Conservation (phyloP, 2,113 vertebrate genomes). For the Hemiscyllium ocellatum region DNA sequence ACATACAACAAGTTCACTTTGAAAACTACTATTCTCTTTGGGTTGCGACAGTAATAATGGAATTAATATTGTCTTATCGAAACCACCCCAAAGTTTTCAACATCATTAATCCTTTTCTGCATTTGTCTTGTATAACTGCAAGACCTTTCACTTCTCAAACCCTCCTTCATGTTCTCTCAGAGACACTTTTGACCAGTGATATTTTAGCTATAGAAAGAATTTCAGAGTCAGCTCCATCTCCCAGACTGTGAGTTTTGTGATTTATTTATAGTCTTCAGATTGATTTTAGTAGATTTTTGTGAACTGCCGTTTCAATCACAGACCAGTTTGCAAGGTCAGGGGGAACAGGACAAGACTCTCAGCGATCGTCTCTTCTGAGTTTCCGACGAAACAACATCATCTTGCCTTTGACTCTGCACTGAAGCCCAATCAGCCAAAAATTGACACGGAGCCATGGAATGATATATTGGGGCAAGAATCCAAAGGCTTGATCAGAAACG, state of each 20-base stretch:
- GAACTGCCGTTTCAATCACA: background rate
- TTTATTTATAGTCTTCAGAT: background rate
- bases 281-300: background rate
- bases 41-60: too few species aligned
- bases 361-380: background rate
- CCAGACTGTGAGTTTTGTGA: background rate
- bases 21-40: background rate
- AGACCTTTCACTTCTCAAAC: background rate
- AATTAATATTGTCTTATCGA: background rate
- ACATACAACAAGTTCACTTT: background rate
- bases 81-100: background rate
- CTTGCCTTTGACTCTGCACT: background rate
- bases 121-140: background rate
- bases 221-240: background rate
- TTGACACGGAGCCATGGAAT: background rate
- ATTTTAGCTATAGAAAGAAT: background rate
- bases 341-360: background rate
- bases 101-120: too few species aligned
- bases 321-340: background rate
- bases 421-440: background rate
- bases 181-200: background rate
- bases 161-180: background rate
- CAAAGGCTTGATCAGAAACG: background rate
- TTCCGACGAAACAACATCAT: background rate
- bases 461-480: background rate